Evolutionary conservation across 2,113 vertebrate genomes (phyloP).

Genomic region (Perca flavescens): DNA sequence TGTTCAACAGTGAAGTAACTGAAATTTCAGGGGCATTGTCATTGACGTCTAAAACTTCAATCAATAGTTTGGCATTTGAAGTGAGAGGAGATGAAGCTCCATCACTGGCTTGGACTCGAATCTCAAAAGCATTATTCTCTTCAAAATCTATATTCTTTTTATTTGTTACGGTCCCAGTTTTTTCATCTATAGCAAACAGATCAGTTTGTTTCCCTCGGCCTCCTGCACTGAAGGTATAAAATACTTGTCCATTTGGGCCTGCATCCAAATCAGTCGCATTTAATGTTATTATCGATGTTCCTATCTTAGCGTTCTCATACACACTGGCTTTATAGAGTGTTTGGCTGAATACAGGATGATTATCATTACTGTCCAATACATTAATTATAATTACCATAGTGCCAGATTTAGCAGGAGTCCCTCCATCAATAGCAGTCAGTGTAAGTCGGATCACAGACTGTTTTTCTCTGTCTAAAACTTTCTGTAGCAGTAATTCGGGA

Average conservation of each 20-base stretch:
- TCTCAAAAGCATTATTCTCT: constrained; percentile 83
- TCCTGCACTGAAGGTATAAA: constrained; percentile 84
- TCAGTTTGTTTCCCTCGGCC: constrained; percentile 78
- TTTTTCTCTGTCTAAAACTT: constrained; percentile 87
- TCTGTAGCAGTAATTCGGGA: constrained; percentile 86
- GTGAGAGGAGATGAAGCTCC: constrained; percentile 82
- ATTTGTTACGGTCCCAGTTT: constrained; percentile 48
- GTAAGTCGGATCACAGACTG: constrained; percentile 82
- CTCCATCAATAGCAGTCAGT: constrained; percentile 89
- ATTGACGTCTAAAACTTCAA: constrained; percentile 85
- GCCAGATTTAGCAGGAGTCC: constrained; percentile 85
- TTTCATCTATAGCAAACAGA: constrained; percentile 80
- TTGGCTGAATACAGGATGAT: constrained; percentile 86
- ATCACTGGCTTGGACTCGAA: constrained; percentile 88
- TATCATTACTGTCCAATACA: constrained; percentile 90
- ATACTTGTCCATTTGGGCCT: constrained; percentile 87
- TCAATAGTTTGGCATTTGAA: constrained; percentile 85
- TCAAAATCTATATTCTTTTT: constrained; percentile 83
- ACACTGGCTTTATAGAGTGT: constrained; percentile 82
- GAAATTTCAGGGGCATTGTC: constrained; percentile 83
- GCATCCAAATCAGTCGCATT: constrained; percentile 90
- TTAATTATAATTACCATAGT: constrained; percentile 77
- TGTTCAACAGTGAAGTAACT: constrained; percentile 81
- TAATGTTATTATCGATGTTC: constrained; percentile 83
- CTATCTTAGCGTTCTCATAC: constrained; percentile 83